Base-by-base conservation (phyloP, 2,888 invertebrate species). In the Anthrax anthrax region DNA sequence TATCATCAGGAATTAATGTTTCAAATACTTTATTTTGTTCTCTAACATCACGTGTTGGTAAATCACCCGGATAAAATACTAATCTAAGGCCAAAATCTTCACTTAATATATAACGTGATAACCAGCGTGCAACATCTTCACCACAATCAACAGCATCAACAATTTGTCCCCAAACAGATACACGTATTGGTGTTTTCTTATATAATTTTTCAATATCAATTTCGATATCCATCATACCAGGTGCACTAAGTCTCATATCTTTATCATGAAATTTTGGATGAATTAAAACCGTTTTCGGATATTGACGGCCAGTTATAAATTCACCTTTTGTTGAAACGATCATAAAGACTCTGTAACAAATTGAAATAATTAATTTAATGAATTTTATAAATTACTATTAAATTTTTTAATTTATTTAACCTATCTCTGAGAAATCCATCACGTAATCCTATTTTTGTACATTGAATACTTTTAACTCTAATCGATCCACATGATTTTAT, bases 141-240 rank as follows among this genome's bases (percentile, higher is more conserved):
- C 86, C 86, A 62, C 84, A 84, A 59, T 86, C 84, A 43, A 75
- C 69, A 0, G 80, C 79, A 0, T 72, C 65, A 2, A 82, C 75
- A 1, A 65, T 55, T n/a, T 69, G 67, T 19, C 70, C 69, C 78
- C 78, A 78, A 6, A 79, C 72, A 2, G 60, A 58, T 0, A 74
- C 72, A 8, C 61, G 67, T 44, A 69, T 68, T 46, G 65, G 62
- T n/a, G 60, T 56, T 14, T 55, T 42, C 6, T 58, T 60, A 3
- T 60, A 55, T 13, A 70, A 53, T 23, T 59, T 55, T 6, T 65
- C 58, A 18, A 78, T 64, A 57, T 78, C 72, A 19, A 78, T 62
- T 36, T 69, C 62, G 9, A 76, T 55, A 14, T 71, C 59, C 57
- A 75, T 74, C 74, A 75, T 73, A 18, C 74, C 71, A 0, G 67